Conservation (phyloP, 2,797 vertebrate genomes). For the Hydrocynus forskahlii region DNA sequence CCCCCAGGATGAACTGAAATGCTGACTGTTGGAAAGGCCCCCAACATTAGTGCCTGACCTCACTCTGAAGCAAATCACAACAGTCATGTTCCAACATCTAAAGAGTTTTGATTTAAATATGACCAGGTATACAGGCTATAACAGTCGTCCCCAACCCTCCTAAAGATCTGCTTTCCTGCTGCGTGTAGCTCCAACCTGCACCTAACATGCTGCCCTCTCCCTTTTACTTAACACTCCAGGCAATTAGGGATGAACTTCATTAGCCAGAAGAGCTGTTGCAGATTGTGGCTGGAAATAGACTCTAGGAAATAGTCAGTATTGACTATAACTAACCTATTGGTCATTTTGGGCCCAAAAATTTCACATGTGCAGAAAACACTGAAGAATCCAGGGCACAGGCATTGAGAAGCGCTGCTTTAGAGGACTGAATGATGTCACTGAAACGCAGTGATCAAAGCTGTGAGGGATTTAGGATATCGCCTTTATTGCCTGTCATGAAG, state of each 20-base stretch:
- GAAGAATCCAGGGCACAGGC: background rate
- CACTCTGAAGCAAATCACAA: background rate
- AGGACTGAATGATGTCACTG: background rate
- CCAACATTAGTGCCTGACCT: background rate
- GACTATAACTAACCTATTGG: background rate
- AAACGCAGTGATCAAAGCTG: background rate
- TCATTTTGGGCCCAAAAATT: too few species aligned
- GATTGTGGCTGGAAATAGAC: too few species aligned
- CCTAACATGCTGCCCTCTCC: too few species aligned
- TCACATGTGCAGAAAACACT: background rate
- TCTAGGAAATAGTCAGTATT: background rate
- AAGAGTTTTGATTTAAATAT: too few species aligned
- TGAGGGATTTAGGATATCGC: background rate
- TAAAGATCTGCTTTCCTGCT: too few species aligned
- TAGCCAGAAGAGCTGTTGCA: too few species aligned
- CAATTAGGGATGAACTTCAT: too few species aligned
- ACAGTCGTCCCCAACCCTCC: too few species aligned
- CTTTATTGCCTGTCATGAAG: background rate
- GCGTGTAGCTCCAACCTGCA: too few species aligned
- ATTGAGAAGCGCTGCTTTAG: background rate
- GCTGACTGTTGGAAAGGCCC: background rate
- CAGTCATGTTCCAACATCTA: background rate
- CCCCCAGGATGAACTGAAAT: background rate
- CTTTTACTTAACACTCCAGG: too few species aligned
- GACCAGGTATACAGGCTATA: too few species aligned